A percentile compares a stretch with the other conserved stretches of the same genome.
These are phyloP conservation scores for Holacanthus passer DNA, from an alignment of 2,113 vertebrate species.

Conservation along the genomic window DNA sequence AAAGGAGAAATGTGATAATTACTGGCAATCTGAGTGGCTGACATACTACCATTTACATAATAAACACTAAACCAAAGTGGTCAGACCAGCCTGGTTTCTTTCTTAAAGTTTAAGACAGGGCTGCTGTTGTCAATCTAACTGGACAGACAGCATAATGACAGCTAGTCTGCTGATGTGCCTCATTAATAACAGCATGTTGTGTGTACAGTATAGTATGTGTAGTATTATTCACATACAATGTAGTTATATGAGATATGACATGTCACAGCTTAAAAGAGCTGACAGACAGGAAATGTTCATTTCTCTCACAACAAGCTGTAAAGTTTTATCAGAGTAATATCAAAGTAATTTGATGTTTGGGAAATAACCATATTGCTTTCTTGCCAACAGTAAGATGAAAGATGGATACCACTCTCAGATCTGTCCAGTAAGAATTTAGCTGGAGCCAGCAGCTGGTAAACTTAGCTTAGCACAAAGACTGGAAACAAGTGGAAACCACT, in stretches of 20 bases:
- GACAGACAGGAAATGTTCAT: not conserved
- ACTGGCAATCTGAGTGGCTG: conserved; percentile 1
- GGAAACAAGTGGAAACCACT: not conserved
- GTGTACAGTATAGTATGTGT: too few relatives aligned
- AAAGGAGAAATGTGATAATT: conserved; percentile 46
- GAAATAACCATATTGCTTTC: not conserved
- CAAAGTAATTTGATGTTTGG: not conserved
- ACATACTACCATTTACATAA: conserved; percentile 14
- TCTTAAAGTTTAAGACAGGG: not conserved
- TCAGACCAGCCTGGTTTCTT: not conserved
- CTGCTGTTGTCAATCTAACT: conserved; percentile 1
- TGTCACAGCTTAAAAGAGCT: not conserved
- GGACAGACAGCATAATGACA: not conserved
- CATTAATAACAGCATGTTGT: not conserved
- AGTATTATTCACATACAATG: not conserved
- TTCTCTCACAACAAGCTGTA: not conserved
- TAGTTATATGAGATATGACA: not conserved
- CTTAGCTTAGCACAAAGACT: not conserved
- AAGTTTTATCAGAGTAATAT: too few relatives aligned
- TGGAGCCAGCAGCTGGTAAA: not conserved
- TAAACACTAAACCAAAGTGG: not conserved
- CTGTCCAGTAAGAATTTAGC: not conserved
- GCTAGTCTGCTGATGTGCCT: conserved; percentile 11
- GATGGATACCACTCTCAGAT: not conserved
- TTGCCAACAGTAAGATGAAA: not conserved